These are phyloP conservation scores for Campylorhamphus procurvoides DNA, from an alignment of 2,113 vertebrate species.

Conservation along the genomic window DNA sequence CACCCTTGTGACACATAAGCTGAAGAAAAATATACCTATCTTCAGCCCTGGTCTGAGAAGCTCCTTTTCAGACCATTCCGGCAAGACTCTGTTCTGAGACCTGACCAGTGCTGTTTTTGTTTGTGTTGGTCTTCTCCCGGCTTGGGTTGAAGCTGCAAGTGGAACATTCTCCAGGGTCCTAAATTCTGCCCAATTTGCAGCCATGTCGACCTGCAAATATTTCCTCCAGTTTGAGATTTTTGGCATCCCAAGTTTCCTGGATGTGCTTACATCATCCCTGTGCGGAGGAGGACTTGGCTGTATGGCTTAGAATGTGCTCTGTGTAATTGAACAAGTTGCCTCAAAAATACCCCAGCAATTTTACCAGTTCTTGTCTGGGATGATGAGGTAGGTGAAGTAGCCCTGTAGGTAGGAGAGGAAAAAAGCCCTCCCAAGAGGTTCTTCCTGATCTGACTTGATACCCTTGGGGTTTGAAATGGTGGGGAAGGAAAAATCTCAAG, in stretches of 20 bases:
- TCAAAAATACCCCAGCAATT: constrained; percentile 46
- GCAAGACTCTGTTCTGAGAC: neutral
- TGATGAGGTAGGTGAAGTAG: neutral
- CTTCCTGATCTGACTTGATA: constrained; percentile 48
- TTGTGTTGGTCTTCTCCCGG: constrained; percentile 15
- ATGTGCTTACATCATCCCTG: constrained; percentile 63
- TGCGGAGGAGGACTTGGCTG: constrained; percentile 58
- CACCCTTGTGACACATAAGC: neutral
- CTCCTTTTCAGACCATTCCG: neutral
- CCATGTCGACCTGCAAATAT: constrained; percentile 40
- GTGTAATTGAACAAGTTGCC: constrained; percentile 36
- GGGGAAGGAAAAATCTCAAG: neutral
- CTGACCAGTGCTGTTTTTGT: neutral
- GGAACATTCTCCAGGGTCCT: constrained; percentile 9
- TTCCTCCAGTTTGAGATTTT: constrained; percentile 54
- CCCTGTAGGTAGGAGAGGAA: constrained; percentile 33
- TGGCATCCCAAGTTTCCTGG: constrained; percentile 64
- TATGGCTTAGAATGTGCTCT: constrained; percentile 29
- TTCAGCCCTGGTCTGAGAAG: neutral
- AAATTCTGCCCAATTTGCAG: constrained; percentile 50
- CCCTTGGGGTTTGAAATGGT: neutral
- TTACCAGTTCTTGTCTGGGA: constrained; percentile 25
- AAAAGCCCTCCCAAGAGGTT: constrained; percentile 43
- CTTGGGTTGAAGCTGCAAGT: neutral
- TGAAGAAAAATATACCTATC: neutral